A percentile compares a stretch with the other conserved stretches of the same genome.
phyloP scores from a whole-genome alignment of 1,140 invertebrate species.

The Holcopasites calliopsidis region DNA sequence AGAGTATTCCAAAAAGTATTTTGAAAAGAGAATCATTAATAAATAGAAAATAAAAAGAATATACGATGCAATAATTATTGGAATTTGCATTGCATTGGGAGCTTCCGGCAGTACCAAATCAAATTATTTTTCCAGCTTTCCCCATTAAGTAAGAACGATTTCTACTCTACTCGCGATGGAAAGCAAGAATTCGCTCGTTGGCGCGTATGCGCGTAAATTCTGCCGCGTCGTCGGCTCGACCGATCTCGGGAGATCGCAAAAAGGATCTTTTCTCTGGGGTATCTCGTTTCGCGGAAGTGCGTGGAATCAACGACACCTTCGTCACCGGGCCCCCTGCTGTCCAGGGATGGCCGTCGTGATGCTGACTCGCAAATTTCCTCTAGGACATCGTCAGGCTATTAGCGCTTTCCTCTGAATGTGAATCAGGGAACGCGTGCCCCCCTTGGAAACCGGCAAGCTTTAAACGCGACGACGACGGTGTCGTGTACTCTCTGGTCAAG shows the following conservation, averaged over 20 bases:
- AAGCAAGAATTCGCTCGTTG: constrained; percentile 45
- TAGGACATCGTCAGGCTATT: constrained; percentile 34
- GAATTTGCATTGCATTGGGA: too few species aligned
- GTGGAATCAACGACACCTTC: constrained; percentile 55
- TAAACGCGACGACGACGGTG: constrained; percentile 4
- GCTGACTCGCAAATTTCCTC: constrained; percentile 54
- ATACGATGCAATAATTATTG: too few species aligned
- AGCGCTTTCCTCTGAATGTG: constrained; percentile 19
- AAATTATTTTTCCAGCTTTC: too few species aligned
- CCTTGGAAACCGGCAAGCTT: background rate
- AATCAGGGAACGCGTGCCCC: constrained; percentile 3
- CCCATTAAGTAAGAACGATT: too few species aligned
- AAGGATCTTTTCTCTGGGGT: constrained; percentile 10
- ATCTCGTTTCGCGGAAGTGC: constrained; percentile 56
- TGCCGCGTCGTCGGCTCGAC: constrained; percentile 19
- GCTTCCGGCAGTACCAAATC: too few species aligned
- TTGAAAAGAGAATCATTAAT: too few species aligned
- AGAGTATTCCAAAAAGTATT: too few species aligned
- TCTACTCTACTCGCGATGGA: too few species aligned
- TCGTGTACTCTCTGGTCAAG: background rate
- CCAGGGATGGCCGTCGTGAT: constrained; percentile 16
- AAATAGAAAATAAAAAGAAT: too few species aligned
- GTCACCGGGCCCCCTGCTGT: constrained; percentile 53
- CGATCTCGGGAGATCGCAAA: constrained; percentile 14
- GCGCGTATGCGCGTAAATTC: constrained; percentile 38